phyloP scores from a whole-genome alignment of 2,797 vertebrate genomes.

The Myotis vivesi region DNA sequence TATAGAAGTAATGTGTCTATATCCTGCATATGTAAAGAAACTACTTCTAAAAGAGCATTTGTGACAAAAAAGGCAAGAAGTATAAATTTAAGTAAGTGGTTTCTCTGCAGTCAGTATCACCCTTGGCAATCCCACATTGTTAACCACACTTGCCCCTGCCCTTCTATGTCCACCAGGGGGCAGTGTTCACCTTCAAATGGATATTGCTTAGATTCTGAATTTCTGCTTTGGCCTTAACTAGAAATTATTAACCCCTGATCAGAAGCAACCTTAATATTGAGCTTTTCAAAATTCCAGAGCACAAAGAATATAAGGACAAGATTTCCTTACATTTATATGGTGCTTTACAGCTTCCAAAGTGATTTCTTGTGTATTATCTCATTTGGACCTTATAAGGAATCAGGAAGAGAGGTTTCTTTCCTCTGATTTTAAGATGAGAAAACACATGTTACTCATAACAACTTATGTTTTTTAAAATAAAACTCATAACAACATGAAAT shows the following conservation, averaged over 20 bases:
- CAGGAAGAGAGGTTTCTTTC: not conserved
- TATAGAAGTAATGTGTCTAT: not conserved
- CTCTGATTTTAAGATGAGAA: constrained; percentile 8
- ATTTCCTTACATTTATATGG: not conserved
- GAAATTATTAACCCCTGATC: not conserved
- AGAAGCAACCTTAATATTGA: not conserved
- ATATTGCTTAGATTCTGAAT: not conserved
- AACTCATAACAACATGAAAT: not conserved
- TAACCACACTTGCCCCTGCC: not conserved
- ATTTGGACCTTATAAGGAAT: not conserved
- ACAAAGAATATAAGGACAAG: not conserved
- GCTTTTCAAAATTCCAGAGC: not conserved
- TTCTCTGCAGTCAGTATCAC: not conserved
- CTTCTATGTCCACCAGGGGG: constrained; percentile 63
- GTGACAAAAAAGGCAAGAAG: not conserved
- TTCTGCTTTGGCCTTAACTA: not conserved
- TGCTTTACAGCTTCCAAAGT: not conserved
- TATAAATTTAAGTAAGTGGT: not conserved
- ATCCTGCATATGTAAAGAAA: not conserved
- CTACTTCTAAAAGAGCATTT: not conserved
- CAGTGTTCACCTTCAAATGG: constrained; percentile 53
- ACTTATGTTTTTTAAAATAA: not conserved
- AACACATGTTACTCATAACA: not conserved
- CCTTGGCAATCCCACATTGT: fast-evolving
- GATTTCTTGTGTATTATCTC: not conserved